These are phyloP conservation scores for Drosophila aff. DNA, from an alignment of 1,140 invertebrate species.

Conservation along the genomic window DNA sequence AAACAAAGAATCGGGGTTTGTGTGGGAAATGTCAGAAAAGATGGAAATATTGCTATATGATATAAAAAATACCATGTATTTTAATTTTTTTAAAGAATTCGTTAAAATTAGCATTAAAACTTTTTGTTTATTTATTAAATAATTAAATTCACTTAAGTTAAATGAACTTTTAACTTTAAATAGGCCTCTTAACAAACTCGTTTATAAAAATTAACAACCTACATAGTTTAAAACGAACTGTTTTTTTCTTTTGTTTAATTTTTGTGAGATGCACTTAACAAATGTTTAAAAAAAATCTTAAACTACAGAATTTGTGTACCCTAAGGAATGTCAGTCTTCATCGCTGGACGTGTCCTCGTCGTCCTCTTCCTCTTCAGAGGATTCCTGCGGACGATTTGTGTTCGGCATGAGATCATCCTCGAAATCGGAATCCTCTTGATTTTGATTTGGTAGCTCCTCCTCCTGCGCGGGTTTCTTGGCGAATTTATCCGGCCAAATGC, in stretches of 20 bases:
- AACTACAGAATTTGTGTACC: constrained; percentile 12
- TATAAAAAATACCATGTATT: too few relatives aligned
- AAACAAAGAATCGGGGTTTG: constrained; percentile 42
- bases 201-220: neutral
- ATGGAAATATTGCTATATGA: neutral
- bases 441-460: constrained; percentile 24
- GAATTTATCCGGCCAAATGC: constrained; percentile 91
- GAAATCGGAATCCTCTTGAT: constrained; percentile 42
- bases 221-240: neutral
- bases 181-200: neutral
- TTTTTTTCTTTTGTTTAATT: neutral
- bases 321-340: constrained; percentile 54
- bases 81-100: too few relatives aligned
- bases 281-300: constrained; percentile 26
- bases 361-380: constrained; percentile 29
- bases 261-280: constrained; percentile 1
- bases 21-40: neutral
- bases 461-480: constrained; percentile 64
- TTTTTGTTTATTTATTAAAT: neutral
- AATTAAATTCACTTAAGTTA: neutral
- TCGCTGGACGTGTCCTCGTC: constrained; percentile 51
- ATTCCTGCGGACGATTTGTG: constrained; percentile 61
- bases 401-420: constrained; percentile 69
- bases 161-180: neutral
- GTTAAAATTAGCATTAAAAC: too few relatives aligned